These are phyloP conservation scores for Dolichomitus sp. DNA, from an alignment of 2,888 invertebrate species.

Conservation along the genomic window DNA sequence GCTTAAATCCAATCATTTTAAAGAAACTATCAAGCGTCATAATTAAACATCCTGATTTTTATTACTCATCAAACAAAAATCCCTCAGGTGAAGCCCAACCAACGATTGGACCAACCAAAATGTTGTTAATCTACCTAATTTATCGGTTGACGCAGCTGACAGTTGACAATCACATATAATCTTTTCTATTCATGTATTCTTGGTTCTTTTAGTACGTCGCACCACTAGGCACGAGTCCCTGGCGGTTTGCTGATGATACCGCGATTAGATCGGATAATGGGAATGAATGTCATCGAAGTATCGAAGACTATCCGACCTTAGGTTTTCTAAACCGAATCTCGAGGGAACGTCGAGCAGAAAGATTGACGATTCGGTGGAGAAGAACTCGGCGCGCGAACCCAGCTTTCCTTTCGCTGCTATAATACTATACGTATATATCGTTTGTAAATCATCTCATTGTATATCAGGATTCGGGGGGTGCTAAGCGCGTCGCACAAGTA, in stretches of 20 bases:
- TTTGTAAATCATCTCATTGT: constrained; percentile 66
- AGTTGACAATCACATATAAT: too few species aligned
- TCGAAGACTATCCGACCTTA: too few species aligned
- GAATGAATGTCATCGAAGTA: constrained; percentile 46
- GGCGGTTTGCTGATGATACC: constrained; percentile 27
- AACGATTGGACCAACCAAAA: too few species aligned
- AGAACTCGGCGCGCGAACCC: constrained; percentile 56
- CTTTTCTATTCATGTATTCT: too few species aligned
- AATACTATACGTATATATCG: constrained; percentile 49
- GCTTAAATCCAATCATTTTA: too few species aligned
- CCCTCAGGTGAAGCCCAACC: too few species aligned
- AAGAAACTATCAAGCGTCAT: too few species aligned
- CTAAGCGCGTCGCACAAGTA: constrained; percentile 32
- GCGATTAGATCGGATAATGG: constrained; percentile 48
- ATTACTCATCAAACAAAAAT: too few species aligned
- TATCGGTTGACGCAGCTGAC: too few species aligned
- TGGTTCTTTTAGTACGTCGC: too few species aligned
- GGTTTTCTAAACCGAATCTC: constrained; percentile 29
- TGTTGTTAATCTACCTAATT: too few species aligned
- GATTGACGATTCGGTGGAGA: constrained; percentile 47
- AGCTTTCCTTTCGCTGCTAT: constrained; percentile 7
- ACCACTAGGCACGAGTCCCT: constrained; percentile 30
- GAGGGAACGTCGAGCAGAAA: constrained; percentile 43
- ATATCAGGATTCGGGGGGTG: constrained; percentile 28
- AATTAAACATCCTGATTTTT: too few species aligned